These are phyloP conservation scores for Catharus fuscescens DNA, from an alignment of 2,113 vertebrate genomes.

Conservation along the genomic window DNA sequence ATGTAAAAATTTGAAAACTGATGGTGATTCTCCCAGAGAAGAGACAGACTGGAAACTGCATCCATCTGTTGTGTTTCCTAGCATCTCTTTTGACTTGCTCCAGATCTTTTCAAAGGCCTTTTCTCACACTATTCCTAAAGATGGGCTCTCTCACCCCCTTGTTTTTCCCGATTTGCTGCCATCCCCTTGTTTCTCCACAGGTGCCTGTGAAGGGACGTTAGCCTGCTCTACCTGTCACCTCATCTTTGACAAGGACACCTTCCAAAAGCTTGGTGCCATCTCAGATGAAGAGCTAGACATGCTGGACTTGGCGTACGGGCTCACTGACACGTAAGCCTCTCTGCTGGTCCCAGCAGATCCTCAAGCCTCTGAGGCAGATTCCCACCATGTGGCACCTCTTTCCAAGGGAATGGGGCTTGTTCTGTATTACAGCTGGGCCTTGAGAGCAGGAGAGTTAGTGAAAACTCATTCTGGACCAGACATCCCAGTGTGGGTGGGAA, in stretches of 20 bases:
- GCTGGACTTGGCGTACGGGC: slow-evolving; percentile 79
- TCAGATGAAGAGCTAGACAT: slow-evolving; percentile 81
- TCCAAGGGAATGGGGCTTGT: neutral
- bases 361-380: neutral
- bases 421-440: neutral
- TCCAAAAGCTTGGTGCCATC: slow-evolving; percentile 66
- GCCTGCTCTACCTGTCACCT: slow-evolving; percentile 83
- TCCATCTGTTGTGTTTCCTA: neutral
- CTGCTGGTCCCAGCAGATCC: accelerated
- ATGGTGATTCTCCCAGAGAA: neutral
- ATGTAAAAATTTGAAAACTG: neutral
- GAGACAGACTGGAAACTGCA: neutral
- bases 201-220: slow-evolving; percentile 78
- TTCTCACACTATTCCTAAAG: neutral
- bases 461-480: neutral
- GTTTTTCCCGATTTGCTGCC: neutral
- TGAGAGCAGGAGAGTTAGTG: neutral
- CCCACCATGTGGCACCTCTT: neutral
- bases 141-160: neutral
- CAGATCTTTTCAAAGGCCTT: neutral
- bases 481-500: neutral
- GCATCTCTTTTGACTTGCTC: neutral
- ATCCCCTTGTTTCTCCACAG: neutral
- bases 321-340: slow-evolving; percentile 75
- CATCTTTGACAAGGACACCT: slow-evolving; percentile 75